Base-by-base conservation (phyloP, 2,888 invertebrate species). In the Diaphora mendica region DNA sequence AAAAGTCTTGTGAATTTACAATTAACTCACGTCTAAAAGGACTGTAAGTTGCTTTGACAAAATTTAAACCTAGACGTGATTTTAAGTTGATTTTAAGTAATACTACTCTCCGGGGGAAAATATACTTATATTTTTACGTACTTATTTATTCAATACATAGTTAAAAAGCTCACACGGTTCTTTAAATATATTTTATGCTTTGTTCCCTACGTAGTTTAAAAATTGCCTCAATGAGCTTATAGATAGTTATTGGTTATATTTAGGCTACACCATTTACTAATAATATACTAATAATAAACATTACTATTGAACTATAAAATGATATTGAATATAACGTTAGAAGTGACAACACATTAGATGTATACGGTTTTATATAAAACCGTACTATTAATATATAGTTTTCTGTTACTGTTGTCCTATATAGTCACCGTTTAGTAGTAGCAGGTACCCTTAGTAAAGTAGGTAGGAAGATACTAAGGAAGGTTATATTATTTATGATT, bases 1-100 rank as follows among this genome's bases (percentile, higher is more conserved):
- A 42, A 71, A 71, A 55, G 55, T 67, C 66, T 30, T 30, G 59
- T 55, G 55, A 71, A 42, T 66, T 71, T 67, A 71, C 42, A 30
- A 55, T 66, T 42, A 35, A 51, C 51, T 59, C 39, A 20, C 59
- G 26, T 59, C 59, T 39, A n/a, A 69, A 69, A 39, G 39, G 39
- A 67, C 67, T 48, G 11, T 59, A 15, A 59, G 59, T 26, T 69
- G 20, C 42, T 69, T 69, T 69, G 69, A 69, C 69, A 20, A 26
- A 11, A 26, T 35, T 26, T 17, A 20, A 39, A 59, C 33, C n/a
- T 39, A 59, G 39, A 59, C 33, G 0, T 59, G n/a, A n/a, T n/a
- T n/a, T n/a, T n/a, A n/a, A n/a, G n/a, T n/a, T n/a, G n/a, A 4
- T 69, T 55, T 59, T 59, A 26, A 67, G 67, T 44, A n/a, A 30